phyloP scores from a whole-genome alignment of 2,797 vertebrate species.

The Sebastes nivosus region DNA sequence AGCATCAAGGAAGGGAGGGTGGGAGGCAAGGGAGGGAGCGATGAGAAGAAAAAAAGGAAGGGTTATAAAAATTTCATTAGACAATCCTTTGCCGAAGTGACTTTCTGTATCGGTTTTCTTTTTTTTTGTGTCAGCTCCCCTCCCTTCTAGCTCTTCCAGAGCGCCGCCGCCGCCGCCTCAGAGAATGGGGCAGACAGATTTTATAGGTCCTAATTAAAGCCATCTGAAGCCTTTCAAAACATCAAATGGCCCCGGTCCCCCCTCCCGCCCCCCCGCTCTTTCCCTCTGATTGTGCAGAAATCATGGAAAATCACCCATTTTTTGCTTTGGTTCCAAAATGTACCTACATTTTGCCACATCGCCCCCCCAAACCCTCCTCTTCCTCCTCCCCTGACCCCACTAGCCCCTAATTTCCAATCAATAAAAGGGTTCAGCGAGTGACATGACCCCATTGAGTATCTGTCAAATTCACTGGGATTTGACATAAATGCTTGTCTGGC shows the following conservation, averaged over 20 bases:
- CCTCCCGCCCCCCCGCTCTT: constrained; percentile 40
- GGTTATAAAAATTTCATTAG: constrained; percentile 84
- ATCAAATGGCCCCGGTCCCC: constrained; percentile 79
- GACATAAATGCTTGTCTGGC: constrained; percentile 1
- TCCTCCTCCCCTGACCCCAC: constrained; percentile 15
- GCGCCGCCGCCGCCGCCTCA: constrained; percentile 63
- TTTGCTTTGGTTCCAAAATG: constrained; percentile 34
- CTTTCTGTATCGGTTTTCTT: constrained; percentile 76
- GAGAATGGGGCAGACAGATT: constrained; percentile 86
- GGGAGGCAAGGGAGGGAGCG: constrained; percentile 54
- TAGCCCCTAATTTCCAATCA: constrained; percentile 57
- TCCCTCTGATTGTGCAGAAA: constrained; percentile 66
- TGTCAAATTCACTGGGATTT: constrained; percentile 46
- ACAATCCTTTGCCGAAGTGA: constrained; percentile 77
- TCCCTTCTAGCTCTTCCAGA: constrained; percentile 67
- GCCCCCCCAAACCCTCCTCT: neutral
- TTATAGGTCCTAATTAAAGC: constrained; percentile 94
- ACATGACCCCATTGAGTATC: constrained; percentile 51
- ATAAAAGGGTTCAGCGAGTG: constrained; percentile 64
- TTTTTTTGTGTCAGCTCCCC: constrained; percentile 39
- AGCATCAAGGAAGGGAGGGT: constrained; percentile 75
- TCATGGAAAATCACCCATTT: constrained; percentile 56
- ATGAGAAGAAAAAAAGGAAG: constrained; percentile 55
- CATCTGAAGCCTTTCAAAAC: constrained; percentile 91
- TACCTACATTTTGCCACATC: constrained; percentile 32